Conservation (phyloP, 2,888 invertebrate genomes). For the Pseudococcus longispinus region DNA sequence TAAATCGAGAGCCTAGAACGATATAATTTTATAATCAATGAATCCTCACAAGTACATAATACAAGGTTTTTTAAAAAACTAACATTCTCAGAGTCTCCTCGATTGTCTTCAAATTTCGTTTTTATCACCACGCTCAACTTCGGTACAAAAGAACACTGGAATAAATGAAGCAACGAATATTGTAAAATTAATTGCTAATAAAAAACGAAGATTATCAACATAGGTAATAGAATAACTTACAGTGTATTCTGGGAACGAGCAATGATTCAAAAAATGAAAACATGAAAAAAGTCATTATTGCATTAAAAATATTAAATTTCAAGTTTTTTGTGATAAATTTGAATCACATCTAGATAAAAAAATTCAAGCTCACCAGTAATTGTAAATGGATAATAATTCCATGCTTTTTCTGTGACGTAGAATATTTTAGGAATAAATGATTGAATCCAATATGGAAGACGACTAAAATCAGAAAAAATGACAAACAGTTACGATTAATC, state of each 20-base stretch:
- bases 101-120: slow-evolving; percentile 89
- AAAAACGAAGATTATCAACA: background rate
- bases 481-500: background rate
- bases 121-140: slow-evolving; percentile 68
- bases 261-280: background rate
- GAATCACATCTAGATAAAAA: background rate
- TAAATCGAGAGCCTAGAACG: slow-evolving; percentile 75
- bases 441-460: slow-evolving; percentile 89
- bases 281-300: background rate
- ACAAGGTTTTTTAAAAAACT: slow-evolving; percentile 62
- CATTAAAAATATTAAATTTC: slow-evolving; percentile 2
- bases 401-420: slow-evolving; percentile 91
- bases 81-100: slow-evolving; percentile 87
- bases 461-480: slow-evolving; percentile 69
- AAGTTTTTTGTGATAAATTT: background rate
- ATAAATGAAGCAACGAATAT: background rate
- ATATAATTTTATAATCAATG: background rate
- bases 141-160: slow-evolving; percentile 69
- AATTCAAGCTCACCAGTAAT: slow-evolving; percentile 72
- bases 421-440: slow-evolving; percentile 87
- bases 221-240: slow-evolving; percentile 55
- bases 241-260: slow-evolving; percentile 56
- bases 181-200: background rate
- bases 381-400: slow-evolving; percentile 94
- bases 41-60: too few relatives aligned